These are phyloP conservation scores for Neogobius melanostomus DNA, from an alignment of 2,113 vertebrate species.

Conservation along the genomic window DNA sequence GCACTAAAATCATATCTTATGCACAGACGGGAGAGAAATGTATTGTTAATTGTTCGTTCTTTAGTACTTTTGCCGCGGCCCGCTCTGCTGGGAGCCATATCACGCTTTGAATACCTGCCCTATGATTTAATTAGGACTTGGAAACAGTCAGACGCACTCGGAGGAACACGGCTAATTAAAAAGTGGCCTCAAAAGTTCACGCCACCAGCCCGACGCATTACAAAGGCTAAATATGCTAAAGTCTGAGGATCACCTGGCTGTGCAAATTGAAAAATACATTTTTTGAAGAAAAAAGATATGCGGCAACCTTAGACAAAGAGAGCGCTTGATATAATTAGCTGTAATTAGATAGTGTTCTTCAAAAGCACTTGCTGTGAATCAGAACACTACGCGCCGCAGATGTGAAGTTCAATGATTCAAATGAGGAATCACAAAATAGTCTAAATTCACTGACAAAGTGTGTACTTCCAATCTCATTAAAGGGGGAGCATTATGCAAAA, in stretches of 20 bases:
- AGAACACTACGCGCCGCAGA: background rate
- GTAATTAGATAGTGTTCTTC: background rate
- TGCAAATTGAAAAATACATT: slow-evolving; percentile 5
- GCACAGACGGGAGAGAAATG: slow-evolving; percentile 8
- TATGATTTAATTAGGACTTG: slow-evolving; percentile 48
- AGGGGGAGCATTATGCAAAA: too few species aligned
- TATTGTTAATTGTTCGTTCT: slow-evolving; percentile 29
- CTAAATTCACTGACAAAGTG: too few species aligned
- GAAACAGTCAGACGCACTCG: slow-evolving; percentile 34
- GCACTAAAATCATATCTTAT: slow-evolving; percentile 31
- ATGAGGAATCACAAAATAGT: background rate
- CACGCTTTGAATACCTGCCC: slow-evolving; percentile 34
- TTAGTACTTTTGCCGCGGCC: slow-evolving; percentile 5
- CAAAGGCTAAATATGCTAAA: slow-evolving; percentile 16
- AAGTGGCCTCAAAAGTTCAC: slow-evolving; percentile 26
- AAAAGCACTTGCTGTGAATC: background rate
- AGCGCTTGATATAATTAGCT: background rate
- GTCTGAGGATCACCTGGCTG: background rate
- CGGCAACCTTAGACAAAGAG: background rate
- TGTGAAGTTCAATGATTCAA: background rate
- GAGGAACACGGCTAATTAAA: slow-evolving; percentile 41
- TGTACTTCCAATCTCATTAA: too few species aligned
- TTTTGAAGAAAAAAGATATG: background rate
- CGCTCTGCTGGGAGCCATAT: slow-evolving; percentile 33
- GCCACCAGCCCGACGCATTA: slow-evolving; percentile 28